A percentile compares a stretch with the other conserved stretches of the same genome.
Evolutionary conservation across 2,797 vertebrate genomes (phyloP).

Genomic region (Sebastolobus alascanus): DNA sequence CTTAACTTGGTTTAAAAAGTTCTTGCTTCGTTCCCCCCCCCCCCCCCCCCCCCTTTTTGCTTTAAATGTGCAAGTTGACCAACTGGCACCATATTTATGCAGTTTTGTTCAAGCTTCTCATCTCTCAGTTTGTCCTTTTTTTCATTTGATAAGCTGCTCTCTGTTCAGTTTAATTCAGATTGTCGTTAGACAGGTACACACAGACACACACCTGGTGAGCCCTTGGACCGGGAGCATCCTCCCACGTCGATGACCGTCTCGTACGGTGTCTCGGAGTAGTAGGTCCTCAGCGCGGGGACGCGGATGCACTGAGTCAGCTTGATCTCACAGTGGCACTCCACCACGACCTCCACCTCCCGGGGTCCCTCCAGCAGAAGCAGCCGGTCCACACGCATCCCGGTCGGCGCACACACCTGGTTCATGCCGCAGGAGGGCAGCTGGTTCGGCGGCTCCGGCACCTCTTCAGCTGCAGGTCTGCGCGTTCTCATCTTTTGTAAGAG

Average conservation of each 20-base stretch:
- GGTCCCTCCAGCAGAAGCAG: conserved; percentile 82
- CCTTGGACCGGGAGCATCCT: conserved; percentile 82
- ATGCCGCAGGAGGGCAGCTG: conserved; percentile 78
- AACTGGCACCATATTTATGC: not conserved
- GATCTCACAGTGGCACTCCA: conserved; percentile 85
- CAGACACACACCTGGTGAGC: conserved; percentile 74
- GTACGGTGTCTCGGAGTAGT: conserved; percentile 84
- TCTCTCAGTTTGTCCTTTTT: not conserved
- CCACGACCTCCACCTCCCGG: conserved; percentile 83
- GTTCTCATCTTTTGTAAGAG: conserved; percentile 38
- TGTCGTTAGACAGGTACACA: not conserved
- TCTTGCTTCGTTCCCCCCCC: not conserved
- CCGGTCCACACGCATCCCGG: conserved; percentile 75
- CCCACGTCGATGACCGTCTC: conserved; percentile 84
- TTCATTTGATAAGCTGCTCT: not conserved
- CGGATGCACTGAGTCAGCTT: conserved; percentile 77
- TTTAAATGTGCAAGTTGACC: not conserved
- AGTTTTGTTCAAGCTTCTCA: not conserved
- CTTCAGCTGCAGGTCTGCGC: conserved; percentile 22
- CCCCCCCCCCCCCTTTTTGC: no score
- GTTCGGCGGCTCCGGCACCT: conserved; percentile 7
- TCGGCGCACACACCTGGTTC: conserved; percentile 77
- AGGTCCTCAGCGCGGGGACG: conserved; percentile 85
- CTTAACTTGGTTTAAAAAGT: not conserved
- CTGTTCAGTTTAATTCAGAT: not conserved